Evolutionary conservation across 2,888 invertebrate species (phyloP), one percentile per base, ranked within the genome.

Genomic region (Drosophila rubida): DNA sequence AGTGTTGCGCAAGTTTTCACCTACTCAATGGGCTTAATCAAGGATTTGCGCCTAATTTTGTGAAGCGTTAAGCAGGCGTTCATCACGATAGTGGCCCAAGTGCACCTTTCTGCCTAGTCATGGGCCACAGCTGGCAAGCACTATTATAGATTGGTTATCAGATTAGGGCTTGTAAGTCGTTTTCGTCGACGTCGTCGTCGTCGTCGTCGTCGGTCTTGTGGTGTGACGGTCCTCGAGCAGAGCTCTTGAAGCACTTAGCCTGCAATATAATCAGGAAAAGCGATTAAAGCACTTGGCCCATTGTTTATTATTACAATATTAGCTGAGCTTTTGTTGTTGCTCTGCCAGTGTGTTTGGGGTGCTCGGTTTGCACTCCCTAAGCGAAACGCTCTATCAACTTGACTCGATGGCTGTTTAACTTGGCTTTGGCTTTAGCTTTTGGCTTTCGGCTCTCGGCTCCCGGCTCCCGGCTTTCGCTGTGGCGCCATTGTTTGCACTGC

Each of bases 261-360:
- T 68, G 83, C 87, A 84, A 80, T 79, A 85, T 85, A 85, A 85
- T 85, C 84, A 88, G 80, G 64, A 78, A 81, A 87, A 88, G 88
- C 84, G 84, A 85, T 88, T 85, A 87, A 88, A 73, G 87, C 87
- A 88, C 88, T 84, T 85, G 79, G 72, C 87, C 85, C 85, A 79
- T 88, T 85, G 84, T 85, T 85, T 81, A 77, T 88, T 85, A 84
- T 88, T 85, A 85, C 88, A 88, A 85, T 85, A 85, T 85, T 85
- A 88, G 87, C 84, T 53, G 57, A 77, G 88, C 88, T 87, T 87
- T 84, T 87, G 72, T 87, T 76, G 73, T 57, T 51, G 13, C n/a
- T 50, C 11, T 44, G 41, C 46, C 42, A 22, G 61, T 30, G 58
- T 46, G 44, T 14, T 37, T 37, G 7, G 72, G 77, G 73, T n/a